Evolutionary conservation across 2,797 vertebrate genomes (phyloP).

Genomic region (Sphenodon punctatus): DNA sequence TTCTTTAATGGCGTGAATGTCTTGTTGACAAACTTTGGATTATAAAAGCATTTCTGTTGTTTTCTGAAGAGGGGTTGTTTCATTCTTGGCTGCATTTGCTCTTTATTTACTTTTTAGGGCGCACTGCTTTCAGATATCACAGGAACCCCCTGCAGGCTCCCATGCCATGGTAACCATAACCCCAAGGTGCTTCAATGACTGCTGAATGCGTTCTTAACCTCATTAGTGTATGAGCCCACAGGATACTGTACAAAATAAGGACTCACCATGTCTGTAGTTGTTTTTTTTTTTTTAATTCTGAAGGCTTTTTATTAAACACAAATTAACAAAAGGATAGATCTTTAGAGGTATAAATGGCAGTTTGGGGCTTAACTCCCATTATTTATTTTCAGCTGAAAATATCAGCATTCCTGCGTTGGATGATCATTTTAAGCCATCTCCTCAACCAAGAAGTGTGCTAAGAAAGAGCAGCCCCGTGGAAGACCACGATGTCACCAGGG

Average conservation of each 20-base stretch:
- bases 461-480: slow-evolving; percentile 50
- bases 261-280: too few species aligned
- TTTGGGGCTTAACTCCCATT: not conserved
- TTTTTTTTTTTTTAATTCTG: too few species aligned
- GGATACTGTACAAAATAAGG: too few species aligned
- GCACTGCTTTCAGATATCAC: too few species aligned
- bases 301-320: not conserved
- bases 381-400: slow-evolving; percentile 46
- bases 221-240: too few species aligned
- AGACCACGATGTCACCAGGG: slow-evolving; percentile 36
- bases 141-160: too few species aligned
- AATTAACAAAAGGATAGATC: not conserved
- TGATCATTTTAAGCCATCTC: slow-evolving; percentile 76
- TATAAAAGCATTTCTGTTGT: not conserved
- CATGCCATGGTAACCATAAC: too few species aligned
- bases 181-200: too few species aligned
- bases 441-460: slow-evolving; percentile 71
- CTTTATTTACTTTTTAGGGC: too few species aligned
- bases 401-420: slow-evolving; percentile 21
- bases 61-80: not conserved
- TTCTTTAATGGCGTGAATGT: too few species aligned
- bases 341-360: not conserved
- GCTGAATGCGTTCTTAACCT: too few species aligned
- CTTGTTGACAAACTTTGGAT: too few species aligned
- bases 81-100: not conserved